phyloP scores from a whole-genome alignment of 2,888 invertebrate genomes.

The Thereva nobilitata region DNA sequence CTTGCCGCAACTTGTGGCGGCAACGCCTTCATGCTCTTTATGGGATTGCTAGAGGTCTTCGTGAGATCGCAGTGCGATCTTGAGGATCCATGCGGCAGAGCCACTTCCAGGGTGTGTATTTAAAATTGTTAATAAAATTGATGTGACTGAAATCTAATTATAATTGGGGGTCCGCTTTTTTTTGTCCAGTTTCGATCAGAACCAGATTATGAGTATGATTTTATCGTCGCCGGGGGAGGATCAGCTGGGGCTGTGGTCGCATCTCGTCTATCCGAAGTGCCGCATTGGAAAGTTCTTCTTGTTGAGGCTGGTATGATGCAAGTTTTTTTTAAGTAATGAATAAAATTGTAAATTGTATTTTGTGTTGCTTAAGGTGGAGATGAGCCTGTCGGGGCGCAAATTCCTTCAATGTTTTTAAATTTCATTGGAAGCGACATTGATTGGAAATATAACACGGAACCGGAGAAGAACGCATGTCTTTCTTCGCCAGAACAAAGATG shows the following conservation, averaged over 20 bases:
- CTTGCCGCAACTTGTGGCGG: conserved; percentile 84
- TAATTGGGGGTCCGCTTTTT: conserved; percentile 1
- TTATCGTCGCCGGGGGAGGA: conserved; percentile 57
- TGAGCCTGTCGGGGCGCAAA: conserved; percentile 85
- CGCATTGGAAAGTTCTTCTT: conserved; percentile 57
- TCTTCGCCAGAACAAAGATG: conserved; percentile 72
- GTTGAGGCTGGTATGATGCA: conserved; percentile 57
- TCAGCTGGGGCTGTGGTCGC: conserved; percentile 58
- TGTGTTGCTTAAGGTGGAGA: conserved; percentile 66
- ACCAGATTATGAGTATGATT: conserved; percentile 58
- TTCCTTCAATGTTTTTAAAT: conserved; percentile 88
- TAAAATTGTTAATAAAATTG: conserved; percentile 11
- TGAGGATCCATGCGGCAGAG: conserved; percentile 82
- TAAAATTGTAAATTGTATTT: background rate
- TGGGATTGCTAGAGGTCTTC: conserved; percentile 86
- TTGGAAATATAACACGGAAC: conserved; percentile 85
- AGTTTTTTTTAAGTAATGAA: conserved; percentile 9
- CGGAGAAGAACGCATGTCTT: conserved; percentile 77
- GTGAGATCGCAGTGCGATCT: conserved; percentile 83
- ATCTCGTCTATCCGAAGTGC: conserved; percentile 56
- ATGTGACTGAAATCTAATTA: background rate
- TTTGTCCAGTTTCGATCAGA: conserved; percentile 55
- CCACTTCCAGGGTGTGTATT: conserved; percentile 60
- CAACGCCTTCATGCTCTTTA: conserved; percentile 84
- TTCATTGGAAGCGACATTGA: conserved; percentile 85